Conservation (phyloP, 2,797 vertebrate genomes). For the Lacerta viridis region DNA sequence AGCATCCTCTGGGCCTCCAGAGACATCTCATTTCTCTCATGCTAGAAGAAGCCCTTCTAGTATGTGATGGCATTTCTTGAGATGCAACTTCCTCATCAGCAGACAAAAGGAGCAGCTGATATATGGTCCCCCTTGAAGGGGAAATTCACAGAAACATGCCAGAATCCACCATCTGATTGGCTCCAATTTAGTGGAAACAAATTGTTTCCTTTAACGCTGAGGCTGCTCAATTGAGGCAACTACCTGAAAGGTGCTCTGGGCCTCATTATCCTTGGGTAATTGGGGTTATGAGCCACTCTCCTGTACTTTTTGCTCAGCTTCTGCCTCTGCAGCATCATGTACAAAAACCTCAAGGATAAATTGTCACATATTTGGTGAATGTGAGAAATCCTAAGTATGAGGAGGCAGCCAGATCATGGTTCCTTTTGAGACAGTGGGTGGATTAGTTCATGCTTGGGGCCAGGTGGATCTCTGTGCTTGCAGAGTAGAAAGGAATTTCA, state of each 20-base stretch:
- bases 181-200: constrained; percentile 61
- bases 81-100: neutral
- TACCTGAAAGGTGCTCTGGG: constrained; percentile 54
- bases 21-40: too few species aligned
- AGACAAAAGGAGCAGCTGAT: neutral
- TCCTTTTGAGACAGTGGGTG: neutral
- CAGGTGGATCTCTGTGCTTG: neutral
- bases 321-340: constrained; percentile 40
- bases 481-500: neutral
- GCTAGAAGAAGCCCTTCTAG: neutral
- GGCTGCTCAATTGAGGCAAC: constrained; percentile 73
- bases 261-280: constrained; percentile 71
- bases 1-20: neutral
- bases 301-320: constrained; percentile 58
- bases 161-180: neutral
- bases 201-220: constrained; percentile 49
- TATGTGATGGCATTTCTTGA: neutral
- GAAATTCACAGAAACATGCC: neutral
- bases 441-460: neutral
- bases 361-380: neutral
- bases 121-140: constrained; percentile 10
- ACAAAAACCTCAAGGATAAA: constrained; percentile 24
- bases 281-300: constrained; percentile 68
- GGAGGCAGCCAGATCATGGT: neutral
- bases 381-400: accelerated